Conservation (phyloP, 1,140 invertebrate species). For the Calliopsis andreniformis region DNA sequence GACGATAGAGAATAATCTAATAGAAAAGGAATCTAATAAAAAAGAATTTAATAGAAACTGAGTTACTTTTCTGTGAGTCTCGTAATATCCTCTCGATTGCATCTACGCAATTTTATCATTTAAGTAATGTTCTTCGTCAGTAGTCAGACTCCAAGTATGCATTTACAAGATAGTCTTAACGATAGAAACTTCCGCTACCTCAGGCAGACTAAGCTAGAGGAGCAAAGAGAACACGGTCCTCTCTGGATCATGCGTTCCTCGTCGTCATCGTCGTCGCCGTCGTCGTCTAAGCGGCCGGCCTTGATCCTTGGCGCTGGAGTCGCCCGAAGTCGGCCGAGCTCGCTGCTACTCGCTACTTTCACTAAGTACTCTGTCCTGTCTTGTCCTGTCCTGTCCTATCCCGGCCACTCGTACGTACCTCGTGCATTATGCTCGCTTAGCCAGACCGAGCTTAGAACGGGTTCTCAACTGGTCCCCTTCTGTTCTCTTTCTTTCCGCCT, state of each 20-base stretch:
- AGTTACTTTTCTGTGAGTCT: too few relatives aligned
- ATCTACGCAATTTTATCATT: too few relatives aligned
- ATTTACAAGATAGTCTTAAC: too few relatives aligned
- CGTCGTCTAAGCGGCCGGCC: conserved; percentile 71
- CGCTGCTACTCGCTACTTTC: conserved; percentile 72
- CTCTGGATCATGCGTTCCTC: conserved; percentile 58
- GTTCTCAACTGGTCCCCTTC: conserved; percentile 61
- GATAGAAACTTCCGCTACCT: too few relatives aligned
- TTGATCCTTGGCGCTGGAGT: conserved; percentile 78
- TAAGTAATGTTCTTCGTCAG: too few relatives aligned
- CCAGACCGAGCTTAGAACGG: conserved; percentile 58
- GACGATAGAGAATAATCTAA: too few relatives aligned
- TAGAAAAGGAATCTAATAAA: too few relatives aligned
- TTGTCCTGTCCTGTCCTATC: conserved; percentile 53
- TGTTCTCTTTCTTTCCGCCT: conserved; percentile 11
- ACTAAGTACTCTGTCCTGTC: conserved; percentile 70
- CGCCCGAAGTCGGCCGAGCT: conserved; percentile 65
- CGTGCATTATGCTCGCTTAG: conserved; percentile 66
- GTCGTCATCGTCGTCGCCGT: conserved; percentile 18
- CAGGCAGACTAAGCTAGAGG: too few relatives aligned
- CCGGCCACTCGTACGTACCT: conserved; percentile 44
- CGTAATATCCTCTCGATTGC: too few relatives aligned
- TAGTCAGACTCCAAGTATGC: too few relatives aligned
- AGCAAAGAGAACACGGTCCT: conserved; percentile 41
- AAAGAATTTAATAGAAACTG: too few relatives aligned